Evolutionary conservation across 2,113 vertebrate species (phyloP).

Genomic region (Cavia porcellus): DNA sequence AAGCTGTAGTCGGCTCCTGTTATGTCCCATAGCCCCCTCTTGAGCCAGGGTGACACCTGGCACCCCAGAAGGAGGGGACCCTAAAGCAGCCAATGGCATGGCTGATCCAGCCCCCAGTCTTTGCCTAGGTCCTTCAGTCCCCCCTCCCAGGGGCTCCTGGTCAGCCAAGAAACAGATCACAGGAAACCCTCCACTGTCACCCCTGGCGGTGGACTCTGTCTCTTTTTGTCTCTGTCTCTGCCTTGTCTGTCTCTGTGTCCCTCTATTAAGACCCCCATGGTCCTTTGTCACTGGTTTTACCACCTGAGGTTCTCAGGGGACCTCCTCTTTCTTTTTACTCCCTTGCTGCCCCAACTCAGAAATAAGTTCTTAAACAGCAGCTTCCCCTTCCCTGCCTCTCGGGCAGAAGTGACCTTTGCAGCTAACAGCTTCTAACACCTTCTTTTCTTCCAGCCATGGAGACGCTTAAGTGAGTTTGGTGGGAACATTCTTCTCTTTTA

Average conservation of each 20-base stretch:
- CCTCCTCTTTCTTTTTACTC: background rate
- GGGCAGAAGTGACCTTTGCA: background rate
- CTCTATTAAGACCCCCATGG: background rate
- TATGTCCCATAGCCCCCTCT: background rate
- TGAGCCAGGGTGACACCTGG: background rate
- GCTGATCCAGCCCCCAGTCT: background rate
- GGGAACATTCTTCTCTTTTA: conserved; percentile 69
- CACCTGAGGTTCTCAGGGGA: background rate
- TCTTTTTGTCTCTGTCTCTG: background rate
- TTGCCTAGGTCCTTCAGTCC: background rate
- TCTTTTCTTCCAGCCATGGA: conserved; percentile 56
- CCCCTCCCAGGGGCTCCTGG: background rate
- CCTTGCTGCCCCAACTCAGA: background rate
- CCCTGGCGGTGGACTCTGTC: background rate
- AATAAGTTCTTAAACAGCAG: conserved; percentile 8
- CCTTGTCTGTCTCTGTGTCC: too few species aligned
- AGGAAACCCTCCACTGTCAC: background rate
- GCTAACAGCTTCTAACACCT: background rate
- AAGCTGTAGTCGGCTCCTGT: background rate
- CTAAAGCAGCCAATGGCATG: background rate
- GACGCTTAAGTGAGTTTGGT: conserved; percentile 47
- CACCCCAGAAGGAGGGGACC: background rate
- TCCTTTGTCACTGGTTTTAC: background rate
- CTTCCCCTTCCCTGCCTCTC: background rate
- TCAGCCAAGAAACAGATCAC: background rate